Base-by-base conservation (phyloP, 2,888 invertebrate genomes). In the Rhaphigaster nebulosa region DNA sequence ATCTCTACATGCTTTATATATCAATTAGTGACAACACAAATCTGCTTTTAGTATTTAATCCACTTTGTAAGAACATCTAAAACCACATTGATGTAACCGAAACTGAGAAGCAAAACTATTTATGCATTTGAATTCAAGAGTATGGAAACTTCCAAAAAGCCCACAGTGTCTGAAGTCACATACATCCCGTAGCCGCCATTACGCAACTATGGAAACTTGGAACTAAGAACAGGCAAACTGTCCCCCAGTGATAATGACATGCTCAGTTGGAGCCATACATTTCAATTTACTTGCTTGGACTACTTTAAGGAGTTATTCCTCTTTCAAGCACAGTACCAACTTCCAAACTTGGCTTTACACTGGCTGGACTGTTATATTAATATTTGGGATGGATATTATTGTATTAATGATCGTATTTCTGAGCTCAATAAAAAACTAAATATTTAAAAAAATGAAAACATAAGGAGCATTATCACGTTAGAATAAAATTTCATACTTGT, bases 191-290 rank as follows among this genome's bases (percentile, higher is more conserved):
- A 76, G 70, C 34, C 20, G 3, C 70, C 70, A 76, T 76, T 76
- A 76, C 70, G 38, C 34, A 76, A 76, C 70, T 76, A 20, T 34
- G 38, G 8, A 76, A 60, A 65, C 65, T 65, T 65, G 29, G 65
- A 12, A 65, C 70, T 38, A 38, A 38, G 70, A 76, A 38, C 6
- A 38, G 70, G 1, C 70, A 20, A 76, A 76, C 70, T 38, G 34
- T 76, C 34, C 34, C 23, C 6, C 6, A 5, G 6, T 23, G 70
- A 76, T 76, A 76, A 38, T 34, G 38, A 76, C 70, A 76, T 76
- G 34, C 70, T 34, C 70, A 76, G 70, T 76, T 76, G 70, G 70
- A 76, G 70, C 70, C 70, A 76, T 76, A 76, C 70, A 76, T 76
- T 76, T 76, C 70, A 76, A 76, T 76, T 76, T 76, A 76, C 34